These are phyloP conservation scores for Gnathonemus echidnorhynchus DNA, from an alignment of 2,113 vertebrate species.

Conservation along the genomic window DNA sequence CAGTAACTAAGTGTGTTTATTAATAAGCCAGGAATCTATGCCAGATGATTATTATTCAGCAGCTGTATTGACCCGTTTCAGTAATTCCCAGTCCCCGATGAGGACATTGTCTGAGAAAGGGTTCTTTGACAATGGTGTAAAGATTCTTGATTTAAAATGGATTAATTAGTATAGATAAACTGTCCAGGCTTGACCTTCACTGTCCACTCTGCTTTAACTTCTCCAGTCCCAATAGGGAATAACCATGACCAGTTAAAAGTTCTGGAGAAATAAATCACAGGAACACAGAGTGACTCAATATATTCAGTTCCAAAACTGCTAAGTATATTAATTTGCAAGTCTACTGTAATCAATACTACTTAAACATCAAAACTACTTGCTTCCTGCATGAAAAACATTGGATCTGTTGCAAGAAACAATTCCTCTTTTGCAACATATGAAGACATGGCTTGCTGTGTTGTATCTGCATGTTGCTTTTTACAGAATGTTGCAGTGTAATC, in stretches of 20 bases:
- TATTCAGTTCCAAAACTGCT: neutral
- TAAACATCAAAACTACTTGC: neutral
- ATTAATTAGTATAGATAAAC: neutral
- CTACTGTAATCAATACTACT: neutral
- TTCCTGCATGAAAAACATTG: neutral
- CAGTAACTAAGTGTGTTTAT: conserved; percentile 15
- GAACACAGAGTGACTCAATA: neutral
- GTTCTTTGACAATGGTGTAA: neutral
- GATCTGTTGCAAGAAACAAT: neutral
- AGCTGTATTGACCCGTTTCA: neutral
- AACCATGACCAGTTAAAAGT: neutral
- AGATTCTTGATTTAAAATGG: neutral
- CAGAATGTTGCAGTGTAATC: neutral
- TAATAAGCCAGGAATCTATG: conserved; percentile 1
- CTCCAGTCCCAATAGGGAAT: neutral
- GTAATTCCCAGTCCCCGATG: neutral
- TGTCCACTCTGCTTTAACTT: neutral
- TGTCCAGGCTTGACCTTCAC: conserved; percentile 3
- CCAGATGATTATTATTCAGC: neutral
- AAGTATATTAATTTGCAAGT: conserved; percentile 4
- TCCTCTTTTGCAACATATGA: neutral
- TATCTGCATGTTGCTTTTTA: neutral
- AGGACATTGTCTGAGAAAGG: neutral
- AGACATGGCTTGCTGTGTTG: neutral
- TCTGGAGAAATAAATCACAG: neutral